Base-by-base conservation (phyloP, 2,888 invertebrate species). In the Cheilosia impressa region DNA sequence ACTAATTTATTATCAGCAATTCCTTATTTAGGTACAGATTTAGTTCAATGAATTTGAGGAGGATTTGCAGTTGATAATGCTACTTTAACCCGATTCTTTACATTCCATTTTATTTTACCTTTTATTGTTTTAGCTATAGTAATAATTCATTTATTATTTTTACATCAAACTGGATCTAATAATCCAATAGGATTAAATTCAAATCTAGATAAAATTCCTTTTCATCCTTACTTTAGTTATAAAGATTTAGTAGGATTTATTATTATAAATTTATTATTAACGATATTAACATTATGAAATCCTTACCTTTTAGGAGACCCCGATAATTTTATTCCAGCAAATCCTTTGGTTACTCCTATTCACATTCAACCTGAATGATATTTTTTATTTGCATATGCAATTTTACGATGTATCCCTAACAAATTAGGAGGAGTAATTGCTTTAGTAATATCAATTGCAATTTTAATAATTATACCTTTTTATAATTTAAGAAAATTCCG, bases 341-440 rank as follows among this genome's bases (percentile, higher is more conserved):
- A 90, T 17, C 90, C 89, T 0, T 68, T 90, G 87, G 90, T 95
- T 17, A 96, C 96, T 0, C 96, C 96, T 0, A 96, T 96, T 93
- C 95, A 96, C 94, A 96, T 96, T 93, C 95, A 96, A 94, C 96
- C 96, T 57, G 96, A 97, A 94, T 96, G 96, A 95, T 96, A 96
- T 91, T 97, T 96, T 89, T 91, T 96, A 93, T 96, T 96, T 93
- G 96, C 96, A 15, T 96, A 96, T 91, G 95, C 96, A 19, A 96
- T 96, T 93, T 88, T 96, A 89, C 96, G 96, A 31, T 96, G 96
- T 47, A 96, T 96, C 77, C 96, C 96, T 6, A 96, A 95, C 93
- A 96, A 96, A 94, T 90, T 96, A 93, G 96, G 96, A 66, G 96
- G 96, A 87, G 96, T 96, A 69, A 89, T 90, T 88, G 89, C 90